These are phyloP conservation scores for Polyploca ridens DNA, from an alignment of 2,888 invertebrate species.

Conservation along the genomic window DNA sequence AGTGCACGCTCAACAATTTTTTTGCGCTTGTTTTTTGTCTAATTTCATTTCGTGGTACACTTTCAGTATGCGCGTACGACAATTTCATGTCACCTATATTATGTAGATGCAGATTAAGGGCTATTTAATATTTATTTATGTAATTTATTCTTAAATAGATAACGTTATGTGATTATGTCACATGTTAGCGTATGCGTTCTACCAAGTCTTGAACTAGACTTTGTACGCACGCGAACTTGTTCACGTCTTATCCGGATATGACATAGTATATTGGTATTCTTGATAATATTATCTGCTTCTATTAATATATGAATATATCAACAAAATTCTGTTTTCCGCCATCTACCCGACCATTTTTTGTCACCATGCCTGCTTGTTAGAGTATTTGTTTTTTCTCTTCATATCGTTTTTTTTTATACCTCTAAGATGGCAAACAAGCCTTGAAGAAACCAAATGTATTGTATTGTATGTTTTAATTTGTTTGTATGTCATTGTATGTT, in stretches of 20 bases:
- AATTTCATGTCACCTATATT: background rate
- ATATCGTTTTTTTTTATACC: too few relatives aligned
- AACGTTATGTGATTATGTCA: background rate
- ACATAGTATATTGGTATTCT: too few relatives aligned
- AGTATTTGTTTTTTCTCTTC: too few relatives aligned
- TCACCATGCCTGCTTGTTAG: too few relatives aligned
- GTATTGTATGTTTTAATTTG: too few relatives aligned
- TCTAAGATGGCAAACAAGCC: too few relatives aligned
- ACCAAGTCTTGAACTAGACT: background rate
- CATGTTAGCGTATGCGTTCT: background rate
- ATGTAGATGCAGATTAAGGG: background rate
- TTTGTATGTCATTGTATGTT: too few relatives aligned
- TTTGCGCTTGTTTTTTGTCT: background rate
- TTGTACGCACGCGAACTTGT: background rate
- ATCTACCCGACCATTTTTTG: too few relatives aligned
- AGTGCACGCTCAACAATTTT: background rate
- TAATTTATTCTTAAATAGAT: background rate
- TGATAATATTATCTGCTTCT: too few relatives aligned
- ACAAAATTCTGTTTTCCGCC: too few relatives aligned
- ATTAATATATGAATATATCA: too few relatives aligned
- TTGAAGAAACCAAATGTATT: too few relatives aligned
- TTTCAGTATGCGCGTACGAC: background rate
- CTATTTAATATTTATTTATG: constrained; percentile 1
- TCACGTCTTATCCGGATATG: background rate
- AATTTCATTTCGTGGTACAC: background rate